Evolutionary conservation across 2,888 invertebrate species (phyloP), one percentile per base, ranked within the genome.

Genomic region (Seira ritae): DNA sequence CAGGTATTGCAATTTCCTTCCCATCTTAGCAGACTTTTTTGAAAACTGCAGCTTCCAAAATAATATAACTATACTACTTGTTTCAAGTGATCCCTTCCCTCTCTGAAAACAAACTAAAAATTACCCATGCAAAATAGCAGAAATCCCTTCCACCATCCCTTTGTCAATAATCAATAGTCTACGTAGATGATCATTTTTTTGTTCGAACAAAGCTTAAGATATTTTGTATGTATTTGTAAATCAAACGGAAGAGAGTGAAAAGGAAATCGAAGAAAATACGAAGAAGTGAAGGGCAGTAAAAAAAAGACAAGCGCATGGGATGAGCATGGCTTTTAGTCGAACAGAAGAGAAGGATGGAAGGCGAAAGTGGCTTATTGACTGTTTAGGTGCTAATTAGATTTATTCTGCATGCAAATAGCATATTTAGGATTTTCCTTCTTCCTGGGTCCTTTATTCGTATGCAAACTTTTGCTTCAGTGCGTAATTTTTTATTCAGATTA

Each of bases 331-430:
- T 62, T 62, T 24, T 12, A 24, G n/a, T n/a, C n/a, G n/a, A 50
- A 17, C 20, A n/a, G 10, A 50, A n/a, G 19, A 67, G 76, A 24
- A 60, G 71, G 67, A 70, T 62, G 46, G 72, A 77, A 69, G 68
- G 82, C 82, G 82, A 82, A 82, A 82, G 82, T 82, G 76, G 17
- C 67, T 81, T 82, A 82, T 72, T 77, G 82, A 82, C 81, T 76
- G 82, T 82, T 82, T 82, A 77, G 82, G 82, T 82, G 82, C 82
- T 82, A 82, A 82, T 82, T 82, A 82, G 82, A 77, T 82, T 82
- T 76, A 77, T 55, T 82, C 77, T 60, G 76, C 60, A 82, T 82
- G 72, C 82, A 72, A 82, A 82, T 72, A 55, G 15, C 75, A 82
- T 77, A 50, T 71, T 62, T 60, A n/a, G n/a, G n/a, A n/a, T 62